Base-by-base conservation (phyloP, 2,888 invertebrate species). In the Oxytorus armatus region DNA sequence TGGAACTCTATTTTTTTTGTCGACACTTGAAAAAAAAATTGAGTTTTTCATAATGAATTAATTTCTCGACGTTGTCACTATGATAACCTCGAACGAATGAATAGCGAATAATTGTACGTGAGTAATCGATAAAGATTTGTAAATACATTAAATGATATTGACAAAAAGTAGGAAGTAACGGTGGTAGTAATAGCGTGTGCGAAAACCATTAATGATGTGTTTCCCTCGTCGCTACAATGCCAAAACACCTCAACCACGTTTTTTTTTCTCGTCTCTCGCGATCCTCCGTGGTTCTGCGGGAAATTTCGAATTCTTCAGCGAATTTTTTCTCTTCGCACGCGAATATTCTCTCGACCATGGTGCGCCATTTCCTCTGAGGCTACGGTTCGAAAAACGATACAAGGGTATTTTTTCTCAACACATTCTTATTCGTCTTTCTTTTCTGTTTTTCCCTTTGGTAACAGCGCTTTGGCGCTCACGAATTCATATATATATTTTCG, bases 281-380 rank as follows among this genome's bases (percentile, higher is more conserved):
- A 57, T 57, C 44, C 42, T 33, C 33, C 16, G 18, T 33, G 42
- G 29, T 11, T 11, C 16, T 16, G 8, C 51, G 11, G n/a, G 18
- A 53, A 72, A 82, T 76, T 73, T 51, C 3, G 65, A 74, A 77
- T 70, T 77, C 57, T 65, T 39, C 33, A n/a, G 14, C 21, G 44
- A 73, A 73, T 44, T 18, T 59, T 55, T 68, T 44, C 29, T 59
- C n/a, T 10, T 44, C 75, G 18, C 29, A 23, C 7, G 44, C 42
- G 36, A 3, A 18, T 11, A 3, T 39, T 39, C 39, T 55, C n/a
- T 39, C 33, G 69, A 3, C 59, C 36, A 29, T n/a, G 47, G 23
- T 65, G 16, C 63, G 44, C 39, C 49, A 18, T 33, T 18, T 25
- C 25, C 39, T 55, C n/a, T 33, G 42, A 49, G 14, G 18, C 1